Conservation (phyloP, 2,888 invertebrate species). For the Drosophila falleni region DNA sequence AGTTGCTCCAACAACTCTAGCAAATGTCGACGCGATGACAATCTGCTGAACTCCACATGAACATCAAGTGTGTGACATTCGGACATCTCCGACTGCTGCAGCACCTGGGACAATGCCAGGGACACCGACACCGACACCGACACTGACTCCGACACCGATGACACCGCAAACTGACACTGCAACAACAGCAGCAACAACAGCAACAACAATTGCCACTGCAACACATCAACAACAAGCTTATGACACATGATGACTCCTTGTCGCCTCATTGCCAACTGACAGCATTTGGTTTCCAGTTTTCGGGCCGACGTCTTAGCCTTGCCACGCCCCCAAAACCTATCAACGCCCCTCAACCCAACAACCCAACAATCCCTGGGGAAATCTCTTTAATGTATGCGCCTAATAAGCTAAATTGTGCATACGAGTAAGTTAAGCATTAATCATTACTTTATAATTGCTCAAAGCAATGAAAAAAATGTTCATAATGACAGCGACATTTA, state of each 20-base stretch:
- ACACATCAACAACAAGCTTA: background rate
- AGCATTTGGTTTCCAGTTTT: background rate
- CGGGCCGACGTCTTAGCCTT: background rate
- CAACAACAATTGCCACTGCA: background rate
- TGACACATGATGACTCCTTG: background rate
- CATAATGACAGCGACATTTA: no score
- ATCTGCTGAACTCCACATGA: conserved; percentile 35
- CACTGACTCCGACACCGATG: background rate
- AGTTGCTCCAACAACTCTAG: conserved; percentile 40
- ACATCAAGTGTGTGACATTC: conserved; percentile 50
- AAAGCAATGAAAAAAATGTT: no score
- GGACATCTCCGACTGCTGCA: conserved; percentile 62
- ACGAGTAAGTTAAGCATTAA: no score
- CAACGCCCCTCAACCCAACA: no score
- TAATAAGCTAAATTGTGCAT: no score
- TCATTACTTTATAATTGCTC: no score
- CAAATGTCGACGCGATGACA: conserved; percentile 21
- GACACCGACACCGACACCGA: conserved; percentile 2
- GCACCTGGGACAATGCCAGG: conserved; percentile 40
- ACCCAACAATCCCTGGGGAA: background rate
- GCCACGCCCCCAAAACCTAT: background rate
- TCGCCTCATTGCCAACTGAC: conserved; percentile 1
- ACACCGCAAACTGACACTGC: conserved; percentile 13
- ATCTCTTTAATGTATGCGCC: background rate
- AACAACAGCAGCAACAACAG: background rate